These are phyloP conservation scores for Macrosteles quadrilineatus DNA, from an alignment of 1,140 invertebrate species.

Conservation along the genomic window DNA sequence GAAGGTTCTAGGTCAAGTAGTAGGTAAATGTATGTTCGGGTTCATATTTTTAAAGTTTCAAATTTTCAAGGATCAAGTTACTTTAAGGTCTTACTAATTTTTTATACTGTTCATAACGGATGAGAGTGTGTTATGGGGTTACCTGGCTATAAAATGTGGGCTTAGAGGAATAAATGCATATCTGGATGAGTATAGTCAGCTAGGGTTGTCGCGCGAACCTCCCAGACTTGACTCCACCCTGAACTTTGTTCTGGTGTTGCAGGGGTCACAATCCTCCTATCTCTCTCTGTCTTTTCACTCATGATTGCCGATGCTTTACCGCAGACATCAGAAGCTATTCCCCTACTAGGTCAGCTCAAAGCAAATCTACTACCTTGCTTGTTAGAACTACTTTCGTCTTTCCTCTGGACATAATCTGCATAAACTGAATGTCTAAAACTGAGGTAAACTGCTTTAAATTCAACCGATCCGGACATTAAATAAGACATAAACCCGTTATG, in stretches of 20 bases:
- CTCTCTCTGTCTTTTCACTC: slow-evolving; percentile 73
- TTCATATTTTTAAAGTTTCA: neutral
- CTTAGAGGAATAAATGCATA: too few species aligned
- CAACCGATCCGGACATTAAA: too few species aligned
- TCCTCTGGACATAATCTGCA: slow-evolving; percentile 28
- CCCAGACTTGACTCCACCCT: neutral
- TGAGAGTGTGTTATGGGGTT: too few species aligned
- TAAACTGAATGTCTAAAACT: neutral
- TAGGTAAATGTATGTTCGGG: neutral
- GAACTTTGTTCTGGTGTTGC: slow-evolving; percentile 45
- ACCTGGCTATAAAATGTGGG: too few species aligned
- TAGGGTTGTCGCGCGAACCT: neutral
- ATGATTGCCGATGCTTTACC: slow-evolving; percentile 68
- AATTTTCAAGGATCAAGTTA: neutral
- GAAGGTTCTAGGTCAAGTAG: neutral
- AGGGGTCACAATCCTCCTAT: slow-evolving; percentile 75
- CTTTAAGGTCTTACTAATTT: too few species aligned
- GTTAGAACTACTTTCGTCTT: slow-evolving; percentile 27
- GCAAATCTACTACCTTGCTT: slow-evolving; percentile 22
- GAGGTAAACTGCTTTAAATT: too few species aligned
- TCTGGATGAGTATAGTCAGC: neutral
- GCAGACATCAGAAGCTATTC: slow-evolving; percentile 69
- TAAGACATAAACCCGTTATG: neutral
- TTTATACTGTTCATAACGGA: too few species aligned
- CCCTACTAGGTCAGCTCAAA: slow-evolving; percentile 63